Evolutionary conservation across 2,113 vertebrate species (phyloP).

Genomic region (Thunnus maccoyii): DNA sequence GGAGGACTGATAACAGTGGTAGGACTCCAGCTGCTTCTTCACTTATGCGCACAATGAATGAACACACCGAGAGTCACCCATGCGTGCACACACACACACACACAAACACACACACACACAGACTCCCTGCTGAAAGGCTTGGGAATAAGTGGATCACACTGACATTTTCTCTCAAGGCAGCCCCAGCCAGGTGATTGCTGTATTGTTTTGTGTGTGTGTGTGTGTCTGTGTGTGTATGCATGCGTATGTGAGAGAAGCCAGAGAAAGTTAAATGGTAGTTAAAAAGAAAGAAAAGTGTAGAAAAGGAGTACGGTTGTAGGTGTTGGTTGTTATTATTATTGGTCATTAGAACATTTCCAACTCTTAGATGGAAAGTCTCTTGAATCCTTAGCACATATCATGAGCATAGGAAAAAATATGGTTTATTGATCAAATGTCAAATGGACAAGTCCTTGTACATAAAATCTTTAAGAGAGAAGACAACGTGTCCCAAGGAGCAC

Average conservation of each 20-base stretch:
- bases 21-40: constrained; percentile 68
- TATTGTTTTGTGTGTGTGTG: constrained; percentile 16
- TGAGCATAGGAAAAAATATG: not conserved
- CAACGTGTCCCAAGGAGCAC: not conserved
- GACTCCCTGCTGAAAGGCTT: constrained; percentile 51
- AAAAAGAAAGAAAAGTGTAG: not conserved
- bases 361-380: constrained; percentile 20
- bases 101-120: constrained; percentile 26
- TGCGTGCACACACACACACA: constrained; percentile 23
- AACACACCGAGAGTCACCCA: constrained; percentile 43
- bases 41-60: constrained; percentile 47
- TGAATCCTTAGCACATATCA: not conserved
- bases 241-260: constrained; percentile 18
- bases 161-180: constrained; percentile 67
- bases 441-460: not conserved
- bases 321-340: not conserved
- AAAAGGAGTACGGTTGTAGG: not conserved
- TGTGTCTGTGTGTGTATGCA: constrained; percentile 8
- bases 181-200: constrained; percentile 47
- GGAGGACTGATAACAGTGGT: constrained; percentile 63
- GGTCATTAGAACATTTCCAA: constrained; percentile 22
- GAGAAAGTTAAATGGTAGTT: not conserved
- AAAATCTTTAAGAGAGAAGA: not conserved
- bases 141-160: constrained; percentile 61
- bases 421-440: constrained; percentile 2